A percentile compares a stretch with the other conserved stretches of the same genome.
Evolutionary conservation across 2,113 vertebrate genomes (phyloP).

Genomic region (Corydoras sp.): DNA sequence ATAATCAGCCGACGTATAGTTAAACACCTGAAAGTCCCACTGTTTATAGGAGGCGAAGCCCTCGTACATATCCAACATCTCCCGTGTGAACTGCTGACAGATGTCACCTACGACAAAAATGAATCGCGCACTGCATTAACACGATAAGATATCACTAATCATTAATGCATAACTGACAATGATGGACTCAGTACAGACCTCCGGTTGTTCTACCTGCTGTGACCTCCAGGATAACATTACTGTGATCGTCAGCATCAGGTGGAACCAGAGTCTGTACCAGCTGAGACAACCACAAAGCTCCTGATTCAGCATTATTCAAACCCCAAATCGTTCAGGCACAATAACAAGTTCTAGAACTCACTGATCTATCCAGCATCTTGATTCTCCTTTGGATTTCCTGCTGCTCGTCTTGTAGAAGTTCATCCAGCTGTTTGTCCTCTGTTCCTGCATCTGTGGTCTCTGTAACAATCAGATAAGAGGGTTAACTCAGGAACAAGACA

Average conservation of each 20-base stretch:
- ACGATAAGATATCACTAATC: too few species aligned
- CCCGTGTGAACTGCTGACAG: conserved; percentile 90
- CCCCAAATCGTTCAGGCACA: background rate
- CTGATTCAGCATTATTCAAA: background rate
- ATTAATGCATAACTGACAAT: background rate
- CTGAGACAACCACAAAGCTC: conserved; percentile 53
- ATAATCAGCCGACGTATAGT: conserved; percentile 77
- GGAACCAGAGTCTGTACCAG: conserved; percentile 76
- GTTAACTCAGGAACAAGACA: too few species aligned
- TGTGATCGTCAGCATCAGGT: conserved; percentile 72
- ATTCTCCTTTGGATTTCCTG: conserved; percentile 62
- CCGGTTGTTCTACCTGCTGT: conserved; percentile 89
- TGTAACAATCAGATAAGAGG: conserved; percentile 5
- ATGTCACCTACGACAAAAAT: conserved; percentile 78
- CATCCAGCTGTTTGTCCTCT: conserved; percentile 73
- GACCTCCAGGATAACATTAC: conserved; percentile 79
- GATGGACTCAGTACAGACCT: conserved; percentile 65
- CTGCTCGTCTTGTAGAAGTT: conserved; percentile 80
- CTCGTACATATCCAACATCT: conserved; percentile 93
- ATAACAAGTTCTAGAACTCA: conserved; percentile 47
- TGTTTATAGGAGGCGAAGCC: conserved; percentile 75
- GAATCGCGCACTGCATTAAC: too few species aligned
- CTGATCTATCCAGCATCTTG: conserved; percentile 64
- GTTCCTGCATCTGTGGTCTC: conserved; percentile 57
- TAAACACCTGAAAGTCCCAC: conserved; percentile 83